Evolutionary conservation across 2,888 invertebrate species (phyloP), one percentile per base, ranked within the genome.

Genomic region (Itoplectis maculator): DNA sequence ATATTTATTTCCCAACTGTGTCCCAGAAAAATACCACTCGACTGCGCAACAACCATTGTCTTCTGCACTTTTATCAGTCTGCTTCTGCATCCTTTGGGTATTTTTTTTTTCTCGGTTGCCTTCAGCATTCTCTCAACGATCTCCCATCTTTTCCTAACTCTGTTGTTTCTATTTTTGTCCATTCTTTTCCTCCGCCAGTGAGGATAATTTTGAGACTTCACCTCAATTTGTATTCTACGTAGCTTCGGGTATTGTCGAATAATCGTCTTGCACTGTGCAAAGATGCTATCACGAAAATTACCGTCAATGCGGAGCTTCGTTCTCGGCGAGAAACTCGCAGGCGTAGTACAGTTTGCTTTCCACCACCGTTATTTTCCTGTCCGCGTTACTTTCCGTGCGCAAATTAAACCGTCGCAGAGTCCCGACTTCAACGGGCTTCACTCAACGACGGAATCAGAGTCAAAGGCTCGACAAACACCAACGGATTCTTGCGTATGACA

Each of bases 381-480:
- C 20, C 37, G 18, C 40, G 35, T 40, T 42, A 40, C 45, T 65
- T 65, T 42, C 18, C 20, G 45, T 20, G 20, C 6, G 65, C 45
- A 65, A 65, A 65, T 65, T 42, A 23, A 65, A 20, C 40, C 65
- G 65, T 23, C 45, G 7, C 65, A 23, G 45, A 65, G 65, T 45
- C 45, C 13, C 65, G 65, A 42, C 20, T 65, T 65, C 61, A n/a
- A 40, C 15, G 61, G 8, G n/a, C 37, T 29, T 59, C 7, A 7
- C n/a, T 29, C 59, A 37, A 61, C 42, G 40, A 63, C 42, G 20
- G 23, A 42, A 65, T 18, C 47, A 18, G 61, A 56, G 45, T 5
- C 70, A 15, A 47, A 73, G 35, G 18, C 61, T 49, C 20, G 37
- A 73, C 47, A 37, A 73, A 59, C 23, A 59, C 59, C n/a, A 47